Conservation (phyloP, 2,113 vertebrate genomes). For the Ranitomeya imitator region DNA sequence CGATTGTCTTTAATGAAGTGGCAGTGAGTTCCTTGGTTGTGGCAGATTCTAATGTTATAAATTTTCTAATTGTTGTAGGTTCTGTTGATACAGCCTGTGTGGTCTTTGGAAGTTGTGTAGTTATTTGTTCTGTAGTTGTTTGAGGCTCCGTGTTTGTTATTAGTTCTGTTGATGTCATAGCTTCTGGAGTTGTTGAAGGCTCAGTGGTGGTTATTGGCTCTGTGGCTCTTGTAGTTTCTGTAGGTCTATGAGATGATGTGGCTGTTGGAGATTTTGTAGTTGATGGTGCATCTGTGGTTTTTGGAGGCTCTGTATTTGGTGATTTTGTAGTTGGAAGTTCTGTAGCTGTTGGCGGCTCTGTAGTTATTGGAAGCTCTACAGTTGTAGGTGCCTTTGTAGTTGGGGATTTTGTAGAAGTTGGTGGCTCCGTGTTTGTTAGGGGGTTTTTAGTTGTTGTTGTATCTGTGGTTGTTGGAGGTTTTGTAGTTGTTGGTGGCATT, state of each 20-base stretch:
- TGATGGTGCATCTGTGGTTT: background rate
- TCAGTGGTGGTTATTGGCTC: too few species aligned
- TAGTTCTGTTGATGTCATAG: background rate
- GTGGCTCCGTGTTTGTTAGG: background rate
- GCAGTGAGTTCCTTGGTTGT: background rate
- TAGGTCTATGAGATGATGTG: too few species aligned
- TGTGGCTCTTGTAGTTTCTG: background rate
- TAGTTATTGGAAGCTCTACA: background rate
- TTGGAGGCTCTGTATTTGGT: background rate
- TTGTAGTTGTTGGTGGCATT: background rate
- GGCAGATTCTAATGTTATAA: background rate
- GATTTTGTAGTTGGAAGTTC: background rate
- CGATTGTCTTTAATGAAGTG: background rate
- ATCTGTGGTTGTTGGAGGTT: background rate
- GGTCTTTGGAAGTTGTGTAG: too few species aligned
- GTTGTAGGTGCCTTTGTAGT: background rate
- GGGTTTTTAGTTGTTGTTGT: background rate
- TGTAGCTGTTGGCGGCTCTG: background rate
- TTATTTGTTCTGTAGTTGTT: background rate
- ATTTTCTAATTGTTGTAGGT: background rate
- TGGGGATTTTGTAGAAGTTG: background rate
- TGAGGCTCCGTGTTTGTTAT: background rate
- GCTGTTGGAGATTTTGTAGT: background rate
- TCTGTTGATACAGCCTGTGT: background rate
- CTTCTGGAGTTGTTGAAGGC: background rate